These are phyloP conservation scores for Spisula subtruncata DNA, from an alignment of 2,888 invertebrate genomes.

Conservation along the genomic window DNA sequence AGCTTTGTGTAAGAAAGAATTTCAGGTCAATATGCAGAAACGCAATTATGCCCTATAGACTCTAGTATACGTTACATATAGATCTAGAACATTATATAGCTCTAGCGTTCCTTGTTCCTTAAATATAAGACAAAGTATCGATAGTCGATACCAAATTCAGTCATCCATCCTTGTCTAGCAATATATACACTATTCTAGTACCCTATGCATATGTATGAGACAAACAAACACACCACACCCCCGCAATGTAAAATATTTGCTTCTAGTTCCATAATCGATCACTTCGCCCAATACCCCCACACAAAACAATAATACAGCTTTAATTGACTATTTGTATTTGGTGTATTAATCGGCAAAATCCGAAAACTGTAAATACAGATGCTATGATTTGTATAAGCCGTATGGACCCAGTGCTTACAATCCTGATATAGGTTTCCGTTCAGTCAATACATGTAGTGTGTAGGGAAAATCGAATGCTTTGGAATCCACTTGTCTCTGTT, in stretches of 20 bases:
- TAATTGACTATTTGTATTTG: not conserved
- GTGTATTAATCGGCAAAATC: not conserved
- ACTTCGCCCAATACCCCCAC: not conserved
- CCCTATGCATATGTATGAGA: not conserved
- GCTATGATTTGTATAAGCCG: not conserved
- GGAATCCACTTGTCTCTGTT: not conserved
- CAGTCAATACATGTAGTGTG: constrained; percentile 21
- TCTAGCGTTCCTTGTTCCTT: not conserved
- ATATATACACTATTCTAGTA: too few species aligned
- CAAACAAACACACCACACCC: not conserved
- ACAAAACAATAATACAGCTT: not conserved
- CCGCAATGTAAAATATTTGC: not conserved
- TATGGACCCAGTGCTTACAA: too few species aligned
- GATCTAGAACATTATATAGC: not conserved
- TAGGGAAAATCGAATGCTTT: not conserved
- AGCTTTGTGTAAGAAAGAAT: too few species aligned
- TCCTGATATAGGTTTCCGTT: not conserved
- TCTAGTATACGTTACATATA: too few species aligned
- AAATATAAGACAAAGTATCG: not conserved
- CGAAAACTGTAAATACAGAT: not conserved
- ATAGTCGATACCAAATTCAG: not conserved
- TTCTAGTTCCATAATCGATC: not conserved
- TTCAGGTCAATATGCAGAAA: too few species aligned
- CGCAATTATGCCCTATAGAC: too few species aligned
- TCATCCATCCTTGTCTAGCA: not conserved